Percentiles rank a stretch among this genome's conserved stretches.
Evolutionary conservation across 2,888 invertebrate species (phyloP).

Genomic region (Lasioglossum zephyrum): DNA sequence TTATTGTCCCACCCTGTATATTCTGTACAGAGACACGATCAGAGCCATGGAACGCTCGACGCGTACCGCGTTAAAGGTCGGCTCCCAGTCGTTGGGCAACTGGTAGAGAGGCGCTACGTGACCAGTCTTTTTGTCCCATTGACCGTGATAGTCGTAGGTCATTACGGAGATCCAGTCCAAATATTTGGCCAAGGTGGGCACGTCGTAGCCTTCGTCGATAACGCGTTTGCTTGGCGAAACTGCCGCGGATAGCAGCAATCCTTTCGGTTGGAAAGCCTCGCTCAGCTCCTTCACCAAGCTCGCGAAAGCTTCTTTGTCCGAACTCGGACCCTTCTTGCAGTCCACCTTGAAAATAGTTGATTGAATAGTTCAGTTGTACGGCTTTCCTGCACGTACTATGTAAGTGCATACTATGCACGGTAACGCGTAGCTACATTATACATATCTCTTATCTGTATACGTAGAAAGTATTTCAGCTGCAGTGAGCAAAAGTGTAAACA

Average conservation of each 20-base stretch:
- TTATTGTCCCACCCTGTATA: background rate
- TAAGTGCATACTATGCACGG: background rate
- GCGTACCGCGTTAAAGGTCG: slow-evolving; percentile 90
- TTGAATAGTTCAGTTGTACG: background rate
- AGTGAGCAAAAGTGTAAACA: background rate
- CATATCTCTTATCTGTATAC: background rate
- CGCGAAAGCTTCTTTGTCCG: slow-evolving; percentile 93
- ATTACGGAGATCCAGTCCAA: slow-evolving; percentile 96
- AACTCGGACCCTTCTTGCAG: slow-evolving; percentile 92
- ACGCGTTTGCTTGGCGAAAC: slow-evolving; percentile 94
- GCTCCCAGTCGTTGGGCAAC: slow-evolving; percentile 90
- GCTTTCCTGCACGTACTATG: background rate
- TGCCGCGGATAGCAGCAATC: slow-evolving; percentile 91
- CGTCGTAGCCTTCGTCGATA: slow-evolving; percentile 94
- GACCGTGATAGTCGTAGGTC: slow-evolving; percentile 96
- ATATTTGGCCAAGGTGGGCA: slow-evolving; percentile 90
- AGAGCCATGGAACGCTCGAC: background rate
- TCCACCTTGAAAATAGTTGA: slow-evolving; percentile 87
- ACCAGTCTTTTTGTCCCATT: slow-evolving; percentile 96
- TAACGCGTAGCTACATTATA: background rate
- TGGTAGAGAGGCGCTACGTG: slow-evolving; percentile 95
- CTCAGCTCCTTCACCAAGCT: slow-evolving; percentile 91
- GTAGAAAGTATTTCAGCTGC: background rate
- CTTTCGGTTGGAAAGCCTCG: slow-evolving; percentile 89
- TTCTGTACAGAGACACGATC: background rate